phyloP scores from a whole-genome alignment of 1,140 invertebrate genomes.

The Trypoxylus dichotomus region DNA sequence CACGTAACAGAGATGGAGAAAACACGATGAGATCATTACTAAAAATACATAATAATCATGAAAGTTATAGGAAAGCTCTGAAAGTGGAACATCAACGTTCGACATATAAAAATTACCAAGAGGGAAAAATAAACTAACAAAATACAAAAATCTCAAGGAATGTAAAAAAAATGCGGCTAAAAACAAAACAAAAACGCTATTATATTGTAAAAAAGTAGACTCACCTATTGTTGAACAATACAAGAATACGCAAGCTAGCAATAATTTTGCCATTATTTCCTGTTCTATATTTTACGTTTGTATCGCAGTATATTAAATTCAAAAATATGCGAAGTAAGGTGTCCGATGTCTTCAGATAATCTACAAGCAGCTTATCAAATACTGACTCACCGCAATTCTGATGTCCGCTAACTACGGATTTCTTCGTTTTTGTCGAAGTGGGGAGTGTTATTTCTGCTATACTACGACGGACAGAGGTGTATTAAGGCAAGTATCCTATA shows the following conservation, averaged over 20 bases:
- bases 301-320: background rate
- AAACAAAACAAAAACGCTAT: background rate
- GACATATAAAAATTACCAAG: background rate
- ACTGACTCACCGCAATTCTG: slow-evolving; percentile 17
- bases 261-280: background rate
- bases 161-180: background rate
- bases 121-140: background rate
- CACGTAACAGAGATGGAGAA: background rate
- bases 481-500: background rate
- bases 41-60: background rate
- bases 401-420: background rate
- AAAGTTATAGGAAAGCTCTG: background rate
- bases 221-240: background rate
- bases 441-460: background rate
- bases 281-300: background rate
- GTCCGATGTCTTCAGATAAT: background rate
- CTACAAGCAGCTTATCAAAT: background rate
- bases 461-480: background rate
- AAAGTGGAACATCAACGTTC: background rate
- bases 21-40: slow-evolving; percentile 3
- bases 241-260: background rate
- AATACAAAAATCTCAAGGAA: background rate
- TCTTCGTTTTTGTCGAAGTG: background rate
- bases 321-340: background rate
- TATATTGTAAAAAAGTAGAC: background rate